phyloP scores from a whole-genome alignment of 1,140 invertebrate species.

The Augochlora pura region DNA sequence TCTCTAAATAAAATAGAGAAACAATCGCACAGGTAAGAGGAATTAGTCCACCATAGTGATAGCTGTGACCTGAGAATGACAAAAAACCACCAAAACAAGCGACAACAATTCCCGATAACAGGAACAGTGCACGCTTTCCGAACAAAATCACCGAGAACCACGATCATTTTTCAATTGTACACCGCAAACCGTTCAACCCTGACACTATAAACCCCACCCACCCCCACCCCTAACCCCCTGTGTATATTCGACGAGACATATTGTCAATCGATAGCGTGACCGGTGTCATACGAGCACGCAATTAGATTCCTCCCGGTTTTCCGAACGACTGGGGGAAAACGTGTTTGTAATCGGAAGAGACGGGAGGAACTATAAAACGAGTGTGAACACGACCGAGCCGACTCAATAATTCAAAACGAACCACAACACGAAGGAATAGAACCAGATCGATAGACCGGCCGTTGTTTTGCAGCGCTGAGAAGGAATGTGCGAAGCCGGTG shows the following conservation, averaged over 20 bases:
- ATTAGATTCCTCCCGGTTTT: too few species aligned
- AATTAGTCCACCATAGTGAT: neutral
- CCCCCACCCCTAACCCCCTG: too few species aligned
- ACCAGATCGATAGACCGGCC: neutral
- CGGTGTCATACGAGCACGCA: too few species aligned
- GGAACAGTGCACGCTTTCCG: neutral
- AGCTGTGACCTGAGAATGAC: neutral
- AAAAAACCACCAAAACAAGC: neutral
- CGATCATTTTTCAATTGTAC: neutral
- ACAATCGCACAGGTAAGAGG: neutral
- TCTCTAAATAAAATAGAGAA: neutral
- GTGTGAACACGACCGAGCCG: neutral
- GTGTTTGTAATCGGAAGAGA: too few species aligned
- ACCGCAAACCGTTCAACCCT: neutral
- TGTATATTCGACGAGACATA: too few species aligned
- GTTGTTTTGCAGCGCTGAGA: neutral
- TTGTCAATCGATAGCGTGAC: too few species aligned
- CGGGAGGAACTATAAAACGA: too few species aligned
- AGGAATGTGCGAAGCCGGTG: too few species aligned
- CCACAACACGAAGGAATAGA: constrained; percentile 5
- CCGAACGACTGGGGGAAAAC: too few species aligned
- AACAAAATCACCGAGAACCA: neutral
- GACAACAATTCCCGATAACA: neutral
- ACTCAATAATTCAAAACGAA: neutral
- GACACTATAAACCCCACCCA: too few species aligned